Conservation (phyloP, 2,113 vertebrate species). For the Corythoichthys intestinalis region DNA sequence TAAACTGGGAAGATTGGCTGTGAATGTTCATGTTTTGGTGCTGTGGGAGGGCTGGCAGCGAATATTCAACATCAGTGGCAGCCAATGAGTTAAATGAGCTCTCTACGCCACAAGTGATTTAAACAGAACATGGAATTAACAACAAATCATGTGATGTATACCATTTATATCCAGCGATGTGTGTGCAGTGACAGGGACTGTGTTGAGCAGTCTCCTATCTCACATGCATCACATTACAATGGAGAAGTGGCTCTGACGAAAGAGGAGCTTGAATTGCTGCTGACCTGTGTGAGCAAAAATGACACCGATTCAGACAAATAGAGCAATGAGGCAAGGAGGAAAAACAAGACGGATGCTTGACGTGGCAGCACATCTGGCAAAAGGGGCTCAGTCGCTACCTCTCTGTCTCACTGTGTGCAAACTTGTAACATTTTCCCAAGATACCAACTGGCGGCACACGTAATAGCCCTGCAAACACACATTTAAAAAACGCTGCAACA, state of each 20-base stretch:
- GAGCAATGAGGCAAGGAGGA: slow-evolving; percentile 60
- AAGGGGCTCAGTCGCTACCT: slow-evolving; percentile 17
- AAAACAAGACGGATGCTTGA: slow-evolving; percentile 69
- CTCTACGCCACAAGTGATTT: neutral
- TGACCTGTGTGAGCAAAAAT: slow-evolving; percentile 75
- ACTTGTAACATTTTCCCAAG: slow-evolving; percentile 47
- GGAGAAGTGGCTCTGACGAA: slow-evolving; percentile 69
- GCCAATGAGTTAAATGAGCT: too few relatives aligned
- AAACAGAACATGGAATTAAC: slow-evolving; percentile 37
- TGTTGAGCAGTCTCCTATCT: slow-evolving; percentile 71
- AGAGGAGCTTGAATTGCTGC: slow-evolving; percentile 71
- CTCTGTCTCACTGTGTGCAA: slow-evolving; percentile 14
- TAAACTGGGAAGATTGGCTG: too few relatives aligned
- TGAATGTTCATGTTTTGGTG: too few relatives aligned
- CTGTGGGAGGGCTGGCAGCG: too few relatives aligned
- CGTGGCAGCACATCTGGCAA: slow-evolving; percentile 61
- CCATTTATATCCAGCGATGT: slow-evolving; percentile 66
- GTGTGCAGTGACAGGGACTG: slow-evolving; percentile 65
- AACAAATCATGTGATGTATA: slow-evolving; percentile 29
- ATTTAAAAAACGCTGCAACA: slow-evolving; percentile 23
- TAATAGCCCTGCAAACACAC: slow-evolving; percentile 7
- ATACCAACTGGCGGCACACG: slow-evolving; percentile 13
- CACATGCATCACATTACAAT: slow-evolving; percentile 71
- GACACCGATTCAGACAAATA: slow-evolving; percentile 74
- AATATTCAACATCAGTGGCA: too few relatives aligned